Conservation (phyloP, 2,888 invertebrate genomes). For the Cylindroiulus punctatus region DNA sequence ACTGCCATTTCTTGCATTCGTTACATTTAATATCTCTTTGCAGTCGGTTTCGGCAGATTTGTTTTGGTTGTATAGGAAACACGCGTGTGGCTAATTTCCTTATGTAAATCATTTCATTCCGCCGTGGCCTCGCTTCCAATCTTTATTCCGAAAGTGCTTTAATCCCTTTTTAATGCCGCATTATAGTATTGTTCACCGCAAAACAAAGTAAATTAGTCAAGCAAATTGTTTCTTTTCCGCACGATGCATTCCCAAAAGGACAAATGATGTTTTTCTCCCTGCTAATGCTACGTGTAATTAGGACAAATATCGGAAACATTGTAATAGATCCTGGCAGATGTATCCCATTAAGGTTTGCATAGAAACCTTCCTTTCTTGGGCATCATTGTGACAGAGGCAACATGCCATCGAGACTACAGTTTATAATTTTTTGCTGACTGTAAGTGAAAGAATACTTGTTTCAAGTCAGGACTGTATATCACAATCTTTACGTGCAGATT, state of each 20-base stretch:
- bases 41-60: background rate
- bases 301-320: slow-evolving; percentile 22
- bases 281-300: slow-evolving; percentile 11
- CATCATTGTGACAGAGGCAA: background rate
- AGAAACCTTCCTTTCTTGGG: background rate
- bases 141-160: background rate
- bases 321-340: background rate
- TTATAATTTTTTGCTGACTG: no score
- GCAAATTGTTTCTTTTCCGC: slow-evolving; percentile 15
- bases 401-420: background rate
- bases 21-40: background rate
- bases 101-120: background rate
- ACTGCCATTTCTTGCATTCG: background rate
- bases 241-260: background rate
- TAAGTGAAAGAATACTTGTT: no score
- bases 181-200: background rate
- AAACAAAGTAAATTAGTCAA: slow-evolving; percentile 34
- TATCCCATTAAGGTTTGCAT: background rate
- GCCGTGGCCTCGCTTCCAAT: background rate
- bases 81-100: background rate
- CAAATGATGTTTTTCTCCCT: background rate
- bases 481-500: no score
- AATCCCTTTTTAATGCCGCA: slow-evolving; percentile 11
- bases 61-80: background rate
- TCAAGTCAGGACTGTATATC: no score